Evolutionary conservation across 1,140 invertebrate genomes (phyloP), one percentile per base, ranked within the genome.

Genomic region (Drosophila lacertosa): DNA sequence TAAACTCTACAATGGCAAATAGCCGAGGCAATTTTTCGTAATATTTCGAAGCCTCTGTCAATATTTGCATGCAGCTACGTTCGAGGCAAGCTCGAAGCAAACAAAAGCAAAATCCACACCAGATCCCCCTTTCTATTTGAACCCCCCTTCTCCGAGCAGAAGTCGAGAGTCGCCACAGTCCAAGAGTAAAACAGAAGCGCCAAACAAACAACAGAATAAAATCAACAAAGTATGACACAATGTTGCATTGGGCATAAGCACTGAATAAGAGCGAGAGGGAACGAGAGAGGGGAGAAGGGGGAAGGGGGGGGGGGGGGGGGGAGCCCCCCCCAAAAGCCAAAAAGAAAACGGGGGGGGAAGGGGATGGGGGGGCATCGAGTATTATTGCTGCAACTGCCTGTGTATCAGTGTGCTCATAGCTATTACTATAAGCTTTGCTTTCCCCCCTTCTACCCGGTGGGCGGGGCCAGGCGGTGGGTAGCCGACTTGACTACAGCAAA

Each of bases 41-140:
- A 86, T 80, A 88, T 86, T 86, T 86, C 58, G 77, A 88, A 81
- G 81, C 82, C 82, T 88, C 82, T 86, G 82, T 86, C 82, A 86
- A 86, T 86, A 86, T 86, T 86, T 86, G 81, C 77, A 29, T 66
- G 63, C 68, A 66, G 68, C 68, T 67, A 37, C 68, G 53, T 26
- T 45, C n/a, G 47, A 68, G 67, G 47, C 72, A 84, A 71, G 66
- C 62, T 60, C 15, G 10, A 62, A 62, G 40, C 50, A 77, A 59
- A 50, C 62, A 72, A 72, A 72, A 54, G 48, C 16, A 10, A 35
- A 39, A 10, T 11, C 10, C 10, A n/a, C n/a, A 9, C 13, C 48
- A 16, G n/a, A 20, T 1, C 15, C 15, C 22, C 13, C 32, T n/a
- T n/a, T n/a, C n/a, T n/a, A n/a, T n/a, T n/a, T n/a, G n/a, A 45